Percentiles rank a stretch among this genome's conserved stretches.
These are phyloP conservation scores for Epirrhoe alternata DNA, from an alignment of 2,888 invertebrate genomes.

Conservation along the genomic window DNA sequence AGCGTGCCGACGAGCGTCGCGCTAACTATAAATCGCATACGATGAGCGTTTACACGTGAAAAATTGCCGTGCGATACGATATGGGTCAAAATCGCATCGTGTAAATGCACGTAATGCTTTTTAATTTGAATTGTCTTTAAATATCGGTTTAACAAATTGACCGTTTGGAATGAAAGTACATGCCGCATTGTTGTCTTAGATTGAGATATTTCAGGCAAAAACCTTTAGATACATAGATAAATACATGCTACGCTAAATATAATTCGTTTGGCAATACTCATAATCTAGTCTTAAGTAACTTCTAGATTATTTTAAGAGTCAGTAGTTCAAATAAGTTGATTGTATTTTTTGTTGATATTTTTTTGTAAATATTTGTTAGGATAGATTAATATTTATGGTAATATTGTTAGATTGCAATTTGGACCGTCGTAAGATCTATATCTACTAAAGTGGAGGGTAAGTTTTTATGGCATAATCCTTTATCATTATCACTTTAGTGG, in stretches of 20 bases:
- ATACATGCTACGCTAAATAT: slow-evolving; percentile 29
- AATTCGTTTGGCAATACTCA: slow-evolving; percentile 40
- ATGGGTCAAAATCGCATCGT: no score
- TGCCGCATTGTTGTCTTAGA: not conserved
- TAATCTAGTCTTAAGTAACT: slow-evolving; percentile 29
- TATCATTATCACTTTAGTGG: not conserved
- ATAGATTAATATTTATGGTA: slow-evolving; percentile 27
- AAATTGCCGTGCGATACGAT: no score
- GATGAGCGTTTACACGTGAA: no score
- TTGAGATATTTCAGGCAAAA: not conserved
- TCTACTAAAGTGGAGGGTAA: not conserved
- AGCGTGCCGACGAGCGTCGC: no score
- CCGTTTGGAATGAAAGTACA: no score
- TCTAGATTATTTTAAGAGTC: slow-evolving; percentile 17
- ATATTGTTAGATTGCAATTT: slow-evolving; percentile 22
- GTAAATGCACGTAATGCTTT: no score
- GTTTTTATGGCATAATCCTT: not conserved
- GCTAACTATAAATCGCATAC: no score
- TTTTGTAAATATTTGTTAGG: slow-evolving; percentile 23
- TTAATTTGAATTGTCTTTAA: no score
- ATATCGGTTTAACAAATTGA: no score
- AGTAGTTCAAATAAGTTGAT: slow-evolving; percentile 17
- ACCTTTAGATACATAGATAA: slow-evolving; percentile 4
- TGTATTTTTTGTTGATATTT: slow-evolving; percentile 16
- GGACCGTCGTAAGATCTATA: slow-evolving; percentile 5